Evolutionary conservation across 2,113 vertebrate species (phyloP), one percentile per base, ranked within the genome.

Genomic region (Halichoerus grypus): DNA sequence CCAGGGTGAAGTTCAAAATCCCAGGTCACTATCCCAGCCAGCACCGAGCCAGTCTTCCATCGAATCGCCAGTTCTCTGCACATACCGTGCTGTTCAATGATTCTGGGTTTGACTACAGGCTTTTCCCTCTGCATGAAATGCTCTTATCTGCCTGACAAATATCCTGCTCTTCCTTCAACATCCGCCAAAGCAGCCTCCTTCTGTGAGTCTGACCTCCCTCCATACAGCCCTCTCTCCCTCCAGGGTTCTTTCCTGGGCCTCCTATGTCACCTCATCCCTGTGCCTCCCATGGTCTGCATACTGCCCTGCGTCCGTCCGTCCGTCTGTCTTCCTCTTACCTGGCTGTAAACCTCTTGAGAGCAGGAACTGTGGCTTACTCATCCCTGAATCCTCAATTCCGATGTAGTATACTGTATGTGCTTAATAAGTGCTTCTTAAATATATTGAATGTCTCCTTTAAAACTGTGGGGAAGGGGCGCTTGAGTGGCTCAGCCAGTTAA

Each of bases 1-100:
- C 26, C 22, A 63, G 59, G 55, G 57, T 51, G 9, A 77, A n/a
- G 42, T 36, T 79, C 72, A 51, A 51, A 61, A 79, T 28, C 57
- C 31, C 31, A 63, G 33, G 11, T 65, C 42, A 11, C 13, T 7
- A 16, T 18, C 28, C 7, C 24, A 59, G 28, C 55, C 55, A n/a
- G 39, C 71, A 15, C 1, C 0, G 0, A 26, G 36, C 31, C 16
- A 10, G 55, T 33, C 55, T 61, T 22, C 14, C 42, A 1, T 2
- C 8, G 74, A 8, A 28, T 49, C 14, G 14, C 26, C 26, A 1
- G 13, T 53, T 67, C 63, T 86, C 57, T 1, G 33, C 86, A 42
- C n/a, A 39, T 11, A 5, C 53, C 26, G 1, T 7, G 69, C 36
- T 72, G 26, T 59, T 39, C 55, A 11, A 1, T 9, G 69, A 22